Conservation (phyloP, 2,113 vertebrate genomes). For the Lophura nycthemera region DNA sequence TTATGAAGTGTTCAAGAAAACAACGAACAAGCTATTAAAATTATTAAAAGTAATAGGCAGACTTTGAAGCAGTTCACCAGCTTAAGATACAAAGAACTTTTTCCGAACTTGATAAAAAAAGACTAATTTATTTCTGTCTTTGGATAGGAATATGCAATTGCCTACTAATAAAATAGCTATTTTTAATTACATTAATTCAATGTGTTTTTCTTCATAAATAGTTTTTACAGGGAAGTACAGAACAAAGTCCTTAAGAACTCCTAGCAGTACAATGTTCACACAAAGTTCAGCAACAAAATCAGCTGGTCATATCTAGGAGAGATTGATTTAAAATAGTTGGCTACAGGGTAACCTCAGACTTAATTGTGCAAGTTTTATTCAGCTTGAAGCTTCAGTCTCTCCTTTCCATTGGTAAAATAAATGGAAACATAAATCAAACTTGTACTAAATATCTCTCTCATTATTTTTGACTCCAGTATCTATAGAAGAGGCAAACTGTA, state of each 20-base stretch:
- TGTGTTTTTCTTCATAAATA: background rate
- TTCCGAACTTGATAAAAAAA: background rate
- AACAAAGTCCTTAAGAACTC: background rate
- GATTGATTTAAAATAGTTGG: background rate
- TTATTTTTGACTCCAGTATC: background rate
- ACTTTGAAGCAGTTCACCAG: background rate
- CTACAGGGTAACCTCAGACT: background rate
- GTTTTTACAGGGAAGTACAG: background rate
- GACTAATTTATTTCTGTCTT: background rate
- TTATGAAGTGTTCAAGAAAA: background rate
- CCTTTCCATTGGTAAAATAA: background rate
- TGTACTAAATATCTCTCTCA: background rate
- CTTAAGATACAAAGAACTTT: background rate
- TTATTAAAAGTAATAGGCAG: background rate
- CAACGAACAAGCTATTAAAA: background rate
- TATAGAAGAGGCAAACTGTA: background rate
- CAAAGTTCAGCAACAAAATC: background rate
- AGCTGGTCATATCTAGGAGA: background rate
- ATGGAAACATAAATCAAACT: slow-evolving; percentile 43
- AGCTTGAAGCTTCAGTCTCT: background rate
- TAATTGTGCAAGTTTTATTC: slow-evolving; percentile 7
- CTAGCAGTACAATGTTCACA: background rate
- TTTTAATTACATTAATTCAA: background rate
- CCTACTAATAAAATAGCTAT: background rate
- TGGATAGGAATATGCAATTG: background rate